phyloP scores from a whole-genome alignment of 2,797 vertebrate species.

The Poeciliopsis presidionis region DNA sequence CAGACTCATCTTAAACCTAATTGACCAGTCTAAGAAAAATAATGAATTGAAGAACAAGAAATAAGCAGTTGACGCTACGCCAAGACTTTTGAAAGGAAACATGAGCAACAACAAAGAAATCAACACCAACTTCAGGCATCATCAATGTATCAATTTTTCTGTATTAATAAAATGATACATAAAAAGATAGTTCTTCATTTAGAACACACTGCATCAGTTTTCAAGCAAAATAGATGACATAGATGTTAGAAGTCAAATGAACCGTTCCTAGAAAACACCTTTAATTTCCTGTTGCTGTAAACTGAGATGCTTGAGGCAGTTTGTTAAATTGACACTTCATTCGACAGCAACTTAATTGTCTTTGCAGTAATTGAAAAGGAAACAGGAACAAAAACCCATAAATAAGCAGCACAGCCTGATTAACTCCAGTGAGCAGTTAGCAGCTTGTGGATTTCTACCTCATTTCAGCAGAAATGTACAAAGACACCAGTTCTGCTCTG shows the following conservation, averaged over 20 bases:
- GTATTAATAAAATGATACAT: not conserved
- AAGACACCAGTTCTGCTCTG: slow-evolving; percentile 16
- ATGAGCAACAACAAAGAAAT: slow-evolving; percentile 6
- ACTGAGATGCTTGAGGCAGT: slow-evolving; percentile 27
- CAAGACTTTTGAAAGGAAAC: slow-evolving; percentile 35
- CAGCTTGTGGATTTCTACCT: slow-evolving; percentile 29
- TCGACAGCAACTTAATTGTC: slow-evolving; percentile 38
- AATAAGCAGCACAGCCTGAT: slow-evolving; percentile 35
- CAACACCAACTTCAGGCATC: not conserved
- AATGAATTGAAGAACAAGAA: slow-evolving; percentile 40
- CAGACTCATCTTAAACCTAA: slow-evolving; percentile 19
- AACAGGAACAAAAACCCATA: slow-evolving; percentile 44
- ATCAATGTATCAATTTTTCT: too few species aligned
- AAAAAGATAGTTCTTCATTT: not conserved
- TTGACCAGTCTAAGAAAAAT: slow-evolving; percentile 6
- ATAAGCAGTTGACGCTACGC: slow-evolving; percentile 14
- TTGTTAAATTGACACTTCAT: slow-evolving; percentile 45
- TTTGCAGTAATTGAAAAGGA: slow-evolving; percentile 48
- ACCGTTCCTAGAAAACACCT: slow-evolving; percentile 20
- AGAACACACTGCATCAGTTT: slow-evolving; percentile 23
- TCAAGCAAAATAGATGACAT: slow-evolving; percentile 6
- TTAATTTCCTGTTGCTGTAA: slow-evolving; percentile 21
- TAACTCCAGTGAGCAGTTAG: slow-evolving; percentile 34
- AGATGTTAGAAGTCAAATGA: not conserved
- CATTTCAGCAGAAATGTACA: slow-evolving; percentile 24